Evolutionary conservation across 2,888 invertebrate species (phyloP), one percentile per base, ranked within the genome.

Genomic region (Thumatha senex): DNA sequence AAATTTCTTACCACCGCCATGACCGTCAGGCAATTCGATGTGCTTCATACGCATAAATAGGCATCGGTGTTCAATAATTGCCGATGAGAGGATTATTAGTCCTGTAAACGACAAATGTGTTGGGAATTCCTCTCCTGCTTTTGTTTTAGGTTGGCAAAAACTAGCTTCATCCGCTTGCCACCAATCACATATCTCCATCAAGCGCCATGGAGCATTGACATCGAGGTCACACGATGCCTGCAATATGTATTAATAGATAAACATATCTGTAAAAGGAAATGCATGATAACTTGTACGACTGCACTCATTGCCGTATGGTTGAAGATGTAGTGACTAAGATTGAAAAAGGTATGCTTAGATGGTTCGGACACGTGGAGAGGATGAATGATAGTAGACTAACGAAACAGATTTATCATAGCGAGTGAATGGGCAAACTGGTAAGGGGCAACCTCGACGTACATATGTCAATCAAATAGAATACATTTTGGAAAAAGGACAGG

Each of bases 171-270:
- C 89, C 0, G 90, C 89, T 0, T 77, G 60, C 89, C 89, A 89
- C 18, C 85, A 83, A 11, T 86, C 84, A 58, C 92, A 92, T 35
- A 91, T 82, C 48, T 89, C 86, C 86, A 88, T 86, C 4, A 90
- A 67, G 0, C 80, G 75, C 84, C 84, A 85, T 0, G 91, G 86
- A 0, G 77, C 60, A 0, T 58, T 59, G 8, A 73, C 68, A 14
- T 86, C 76, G 0, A 89, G 69, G 9, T 81, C 76, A 46, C 91
- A 92, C 0, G 67, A 67, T 0, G 82, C 80, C 91, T 92, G 60
- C 24, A 2, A 29, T 34, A 34, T 9, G n/a, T 11, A 33, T 12
- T 18, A 30, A 4, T 18, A 18, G 15, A 4, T 24, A 24, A 24
- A 4, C 2, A 4, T 24, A 4, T 24, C 18, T 24, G 18, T n/a